Evolutionary conservation across 2,797 vertebrate species (phyloP), one percentile per base, ranked within the genome.

Genomic region (Protonibea diacanthus): DNA sequence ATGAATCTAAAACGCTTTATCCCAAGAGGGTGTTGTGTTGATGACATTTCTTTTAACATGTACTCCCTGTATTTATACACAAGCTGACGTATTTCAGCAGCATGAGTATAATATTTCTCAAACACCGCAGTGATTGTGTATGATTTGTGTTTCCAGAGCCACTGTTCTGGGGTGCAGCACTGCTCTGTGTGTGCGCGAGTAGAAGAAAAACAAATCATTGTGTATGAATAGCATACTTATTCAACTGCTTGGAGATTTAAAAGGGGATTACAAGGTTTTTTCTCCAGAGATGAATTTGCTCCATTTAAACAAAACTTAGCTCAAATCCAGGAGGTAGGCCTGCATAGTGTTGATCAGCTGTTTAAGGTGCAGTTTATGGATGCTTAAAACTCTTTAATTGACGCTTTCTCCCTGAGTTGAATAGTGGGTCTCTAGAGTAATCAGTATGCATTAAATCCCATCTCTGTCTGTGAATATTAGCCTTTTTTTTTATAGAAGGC

Each of bases 391-490:
- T 91, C 91, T 93, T 92, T 94, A 95, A 94, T 94, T 91, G 89
- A 90, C 63, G 77, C 88, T 85, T 91, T 92, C 89, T 92, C 84
- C 90, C 78, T 73, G 78, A 92, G 90, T 93, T 91, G 88, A 93
- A 88, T 86, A 67, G 85, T 70, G 58, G 77, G 92, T 93, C 95
- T 93, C 95, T 76, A 72, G 94, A 96, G 95, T 95, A 93, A 96
- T 96, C 94, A 95, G 88, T 95, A 96, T 96, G 94, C 94, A 96
- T 95, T 95, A 93, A 94, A 95, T 92, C 88, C 90, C 92, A 93
- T 93, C 90, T 93, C 87, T 88, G 87, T 92, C 89, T 94, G 92
- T 91, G 93, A 91, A 94, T 94, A 92, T 94, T 93, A 93, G 89
- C 88, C 81, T 81, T 88, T 82, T 88, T 82, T 88, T 86, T 83